Base-by-base conservation (phyloP, 2,113 vertebrate genomes). In the Anguilla japonica region DNA sequence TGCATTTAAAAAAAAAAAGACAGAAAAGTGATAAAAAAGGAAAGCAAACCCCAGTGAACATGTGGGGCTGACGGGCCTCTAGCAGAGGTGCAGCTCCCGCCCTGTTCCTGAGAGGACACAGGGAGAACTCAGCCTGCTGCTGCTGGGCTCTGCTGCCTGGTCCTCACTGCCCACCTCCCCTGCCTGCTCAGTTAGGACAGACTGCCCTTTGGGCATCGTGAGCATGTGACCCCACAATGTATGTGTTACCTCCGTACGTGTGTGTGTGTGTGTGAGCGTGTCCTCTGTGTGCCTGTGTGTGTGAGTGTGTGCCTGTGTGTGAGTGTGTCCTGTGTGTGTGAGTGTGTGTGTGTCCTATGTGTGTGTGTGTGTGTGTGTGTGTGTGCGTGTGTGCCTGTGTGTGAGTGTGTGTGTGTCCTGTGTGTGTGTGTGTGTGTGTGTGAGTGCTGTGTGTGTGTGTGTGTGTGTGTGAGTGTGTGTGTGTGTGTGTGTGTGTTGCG, bases 321-420 rank as follows among this genome's bases (percentile, higher is more conserved):
- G 34, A 34, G 79, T 41, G 79, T 41, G 79, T 81, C 8, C 8
- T 81, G 79, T 81, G 79, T 41, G 34, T 39, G n/a, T n/a, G n/a
- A 3, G 7, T 43, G 50, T 53, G 50, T 43, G 79, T n/a, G n/a
- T n/a, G n/a, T n/a, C n/a, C n/a, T n/a, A n/a, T n/a, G n/a, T 43
- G 79, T 81, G 79, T 81, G 79, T 43, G 79, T 81, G 79, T 81
- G 79, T 81, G 79, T 81, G 79, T 81, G 79, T 41, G 79, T 81
- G 34, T 81, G 79, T 81, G 79, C 5, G 34, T 39, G 16, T 15
- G 39, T 46, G 3, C 43, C 43, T 43, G 50, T 53, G 50, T 43
- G 79, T 3, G 3, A 46, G 43, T 3, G 43, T 4, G 43, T 43
- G 79, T 81, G 79, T 81, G 79, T 43, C 34, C 34, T 34, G 80